Base-by-base conservation (phyloP, 1,140 invertebrate species). In the Fopius arisanus region DNA sequence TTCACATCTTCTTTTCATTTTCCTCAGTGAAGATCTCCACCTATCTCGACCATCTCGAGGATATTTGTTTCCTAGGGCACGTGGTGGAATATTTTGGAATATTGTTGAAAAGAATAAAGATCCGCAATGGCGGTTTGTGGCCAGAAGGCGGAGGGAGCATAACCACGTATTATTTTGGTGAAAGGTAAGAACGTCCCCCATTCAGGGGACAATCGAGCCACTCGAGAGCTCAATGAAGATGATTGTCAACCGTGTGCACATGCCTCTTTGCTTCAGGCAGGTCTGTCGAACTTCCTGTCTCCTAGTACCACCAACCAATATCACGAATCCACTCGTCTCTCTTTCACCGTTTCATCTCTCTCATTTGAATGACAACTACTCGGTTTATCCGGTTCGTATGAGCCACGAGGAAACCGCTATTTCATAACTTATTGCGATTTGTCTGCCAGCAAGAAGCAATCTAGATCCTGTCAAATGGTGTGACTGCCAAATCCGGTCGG, bases 401-500 rank as follows among this genome's bases (percentile, higher is more conserved):
- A 68, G 16, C 14, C 14, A 67, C 14, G 19, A 59, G 19, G 14
- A 65, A 81, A 80, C 79, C 79, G 77, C 80, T 81, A 82, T 84
- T 48, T 83, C 81, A 81, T 80, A 78, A 79, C 73, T 79, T 81
- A 82, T 79, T 82, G 79, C 78, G 78, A 78, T 80, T 81, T 75
- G 77, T 80, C 81, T 80, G 77, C 51, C 75, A 75, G 73, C 77
- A 78, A 79, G 79, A 76, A 77, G 77, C 78, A 77, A 81, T 81
- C 79, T 78, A 77, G 79, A 78, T 76, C 77, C 79, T 81, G 81
- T 83, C 81, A 81, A 82, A 81, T 78, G 76, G 79, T 78, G 75
- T 79, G 79, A 83, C 80, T 83, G 78, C 79, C 80, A 80, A 82
- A 83, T 82, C 81, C 79, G 80, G 81, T 82, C 76, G 80, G 77